Base-by-base conservation (phyloP, 2,888 invertebrate species). In the Entomobrya proxima region DNA sequence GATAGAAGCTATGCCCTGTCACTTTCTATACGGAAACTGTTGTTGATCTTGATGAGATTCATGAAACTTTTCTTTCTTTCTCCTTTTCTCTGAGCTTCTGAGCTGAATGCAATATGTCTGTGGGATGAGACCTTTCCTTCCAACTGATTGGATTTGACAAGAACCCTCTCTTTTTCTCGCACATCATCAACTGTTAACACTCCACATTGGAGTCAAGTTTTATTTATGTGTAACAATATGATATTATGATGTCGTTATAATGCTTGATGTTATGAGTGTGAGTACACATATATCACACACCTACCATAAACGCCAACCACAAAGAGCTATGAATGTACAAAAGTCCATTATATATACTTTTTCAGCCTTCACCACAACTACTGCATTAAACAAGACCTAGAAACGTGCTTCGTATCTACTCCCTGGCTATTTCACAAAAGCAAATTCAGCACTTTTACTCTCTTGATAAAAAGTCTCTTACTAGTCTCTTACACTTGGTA, bases 391-490 rank as follows among this genome's bases (percentile, higher is more conserved):
- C 40, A 76, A 55, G 55, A 58, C 67, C 2, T n/a, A 50, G 13
- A 69, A 75, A 79, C 85, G 85, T 85, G 85, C 85, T 44, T 55
- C 30, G 61, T 64, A 50, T 58, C 72, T 55, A 58, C 37, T 77
- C n/a, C n/a, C 78, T 50, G 27, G 74, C 78, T 79, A 79, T 78
- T 79, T 78, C 74, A 24, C 74, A 79, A 30, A 69, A 69, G 84
- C 64, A 85, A 79, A 85, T 78, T 85, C 79, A 85, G 79, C 78
- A 85, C 37, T 78, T 79, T 77, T 78, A 67, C n/a, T 78, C 79
- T 50, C 74, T 84, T 85, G 75, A 79, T 85, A 78, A 79, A 50
- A 64, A 72, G 64, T 69, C 18, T 72, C 30, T 72, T 64, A 35
- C n/a, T 35, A 6, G 1, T 64, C 37, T 64, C n/a, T 32, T 3